Conservation (phyloP, 1,140 invertebrate genomes). For the Sycophila sp. region DNA sequence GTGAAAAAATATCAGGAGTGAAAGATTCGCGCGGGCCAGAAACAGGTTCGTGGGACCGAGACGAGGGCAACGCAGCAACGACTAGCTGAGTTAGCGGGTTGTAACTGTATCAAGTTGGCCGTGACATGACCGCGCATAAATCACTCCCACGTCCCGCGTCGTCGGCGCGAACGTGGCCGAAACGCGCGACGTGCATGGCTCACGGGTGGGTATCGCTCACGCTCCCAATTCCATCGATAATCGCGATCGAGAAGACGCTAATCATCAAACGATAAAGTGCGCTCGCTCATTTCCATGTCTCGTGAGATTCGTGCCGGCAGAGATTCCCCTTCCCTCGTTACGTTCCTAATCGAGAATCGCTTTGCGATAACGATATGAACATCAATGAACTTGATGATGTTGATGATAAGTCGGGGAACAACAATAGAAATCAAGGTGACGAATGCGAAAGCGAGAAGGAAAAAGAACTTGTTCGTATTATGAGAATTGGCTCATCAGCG, state of each 20-base stretch:
- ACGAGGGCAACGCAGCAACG: neutral
- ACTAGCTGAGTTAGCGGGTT: constrained; percentile 59
- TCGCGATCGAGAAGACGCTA: no score
- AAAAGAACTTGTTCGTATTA: no score
- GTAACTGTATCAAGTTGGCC: constrained; percentile 65
- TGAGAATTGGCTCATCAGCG: neutral
- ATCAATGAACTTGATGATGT: no score
- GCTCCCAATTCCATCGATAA: neutral
- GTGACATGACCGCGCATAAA: constrained; percentile 63
- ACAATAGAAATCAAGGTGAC: no score
- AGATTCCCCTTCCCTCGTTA: neutral
- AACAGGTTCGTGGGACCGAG: neutral
- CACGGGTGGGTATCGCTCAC: neutral
- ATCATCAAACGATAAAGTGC: no score
- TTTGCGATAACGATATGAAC: constrained; percentile 2
- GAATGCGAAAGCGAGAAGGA: no score
- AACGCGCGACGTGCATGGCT: neutral
- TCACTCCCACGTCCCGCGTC: constrained; percentile 48
- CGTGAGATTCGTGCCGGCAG: no score
- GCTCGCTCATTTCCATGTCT: no score
- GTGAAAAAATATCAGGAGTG: no score
- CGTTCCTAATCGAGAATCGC: neutral
- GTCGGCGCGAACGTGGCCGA: neutral
- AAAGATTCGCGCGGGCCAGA: neutral
- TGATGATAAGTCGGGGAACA: no score